Conservation (phyloP, 2,888 invertebrate species). For the Hydroisotoma schaefferi region DNA sequence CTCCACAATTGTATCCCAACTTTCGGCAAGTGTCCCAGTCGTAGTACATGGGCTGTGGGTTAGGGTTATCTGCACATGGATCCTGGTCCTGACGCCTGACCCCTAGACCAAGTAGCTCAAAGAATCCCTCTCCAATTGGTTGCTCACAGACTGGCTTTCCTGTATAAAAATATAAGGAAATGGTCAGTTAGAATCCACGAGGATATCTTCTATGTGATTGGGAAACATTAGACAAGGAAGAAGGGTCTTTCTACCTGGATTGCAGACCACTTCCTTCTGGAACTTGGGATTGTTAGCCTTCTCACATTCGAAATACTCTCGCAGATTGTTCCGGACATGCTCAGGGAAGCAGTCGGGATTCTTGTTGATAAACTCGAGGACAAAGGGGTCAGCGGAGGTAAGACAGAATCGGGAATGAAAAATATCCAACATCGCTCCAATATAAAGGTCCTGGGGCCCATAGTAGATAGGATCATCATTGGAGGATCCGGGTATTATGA, state of each 20-base stretch:
- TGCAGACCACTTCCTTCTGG: constrained; percentile 28
- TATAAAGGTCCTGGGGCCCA: constrained; percentile 72
- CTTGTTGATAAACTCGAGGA: constrained; percentile 61
- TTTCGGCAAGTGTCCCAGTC: constrained; percentile 43
- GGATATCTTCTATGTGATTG: neutral
- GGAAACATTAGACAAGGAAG: neutral
- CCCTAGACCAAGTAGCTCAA: constrained; percentile 35
- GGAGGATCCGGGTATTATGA: constrained; percentile 67
- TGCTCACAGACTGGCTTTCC: constrained; percentile 40
- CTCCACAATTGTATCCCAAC: constrained; percentile 43
- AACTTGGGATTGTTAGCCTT: constrained; percentile 20
- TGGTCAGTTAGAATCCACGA: neutral
- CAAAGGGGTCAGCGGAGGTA: constrained; percentile 70
- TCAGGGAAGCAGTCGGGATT: constrained; percentile 69
- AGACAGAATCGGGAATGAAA: constrained; percentile 74
- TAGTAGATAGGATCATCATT: constrained; percentile 71
- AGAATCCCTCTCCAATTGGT: constrained; percentile 46
- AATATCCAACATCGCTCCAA: constrained; percentile 69
- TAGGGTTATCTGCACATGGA: constrained; percentile 44
- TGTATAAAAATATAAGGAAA: constrained; percentile 1
- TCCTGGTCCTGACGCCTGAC: constrained; percentile 12
- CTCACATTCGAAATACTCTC: constrained; percentile 65
- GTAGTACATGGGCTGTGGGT: constrained; percentile 36
- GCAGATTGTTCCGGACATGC: constrained; percentile 64
- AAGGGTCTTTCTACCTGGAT: constrained; percentile 25